Percentiles rank a stretch among this genome's conserved stretches.
These are phyloP conservation scores for Carassius auratus DNA, from an alignment of 2,113 vertebrate genomes.

Conservation along the genomic window DNA sequence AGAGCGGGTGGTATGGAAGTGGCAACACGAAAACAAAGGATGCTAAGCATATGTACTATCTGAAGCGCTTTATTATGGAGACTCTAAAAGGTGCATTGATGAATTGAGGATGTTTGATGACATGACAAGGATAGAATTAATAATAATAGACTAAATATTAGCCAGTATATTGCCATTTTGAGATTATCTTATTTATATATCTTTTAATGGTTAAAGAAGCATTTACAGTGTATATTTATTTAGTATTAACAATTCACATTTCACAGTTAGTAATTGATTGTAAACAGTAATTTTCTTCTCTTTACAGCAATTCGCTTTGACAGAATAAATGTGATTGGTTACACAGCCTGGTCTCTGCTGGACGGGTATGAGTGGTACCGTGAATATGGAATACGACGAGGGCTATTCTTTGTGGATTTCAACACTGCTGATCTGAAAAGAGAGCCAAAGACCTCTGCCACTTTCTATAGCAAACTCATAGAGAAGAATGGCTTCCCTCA, in stretches of 20 bases:
- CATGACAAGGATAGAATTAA: neutral
- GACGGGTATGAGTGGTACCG: conserved; percentile 96
- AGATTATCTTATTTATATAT: no score
- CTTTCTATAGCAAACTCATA: conserved; percentile 92
- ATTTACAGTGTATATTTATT: neutral
- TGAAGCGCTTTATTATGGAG: conserved; percentile 92
- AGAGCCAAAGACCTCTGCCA: conserved; percentile 90
- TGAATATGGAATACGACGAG: conserved; percentile 89
- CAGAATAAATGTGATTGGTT: conserved; percentile 87
- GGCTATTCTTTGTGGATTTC: conserved; percentile 94
- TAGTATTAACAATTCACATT: no score
- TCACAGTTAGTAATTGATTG: neutral
- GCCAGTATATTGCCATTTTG: no score
- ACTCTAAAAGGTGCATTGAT: conserved; percentile 86
- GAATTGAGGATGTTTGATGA: neutral
- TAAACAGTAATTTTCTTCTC: neutral
- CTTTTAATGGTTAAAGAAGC: neutral
- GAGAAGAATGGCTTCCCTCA: conserved; percentile 91
- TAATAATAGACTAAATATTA: no score
- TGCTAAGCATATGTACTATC: conserved; percentile 92
- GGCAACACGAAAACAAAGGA: conserved; percentile 89
- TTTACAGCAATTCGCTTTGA: conserved; percentile 85
- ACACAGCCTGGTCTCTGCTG: conserved; percentile 94
- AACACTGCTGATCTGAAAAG: conserved; percentile 86
- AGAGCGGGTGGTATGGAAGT: conserved; percentile 94